Evolutionary conservation across 2,797 vertebrate species (phyloP).

Genomic region (Rachycentron canadum): DNA sequence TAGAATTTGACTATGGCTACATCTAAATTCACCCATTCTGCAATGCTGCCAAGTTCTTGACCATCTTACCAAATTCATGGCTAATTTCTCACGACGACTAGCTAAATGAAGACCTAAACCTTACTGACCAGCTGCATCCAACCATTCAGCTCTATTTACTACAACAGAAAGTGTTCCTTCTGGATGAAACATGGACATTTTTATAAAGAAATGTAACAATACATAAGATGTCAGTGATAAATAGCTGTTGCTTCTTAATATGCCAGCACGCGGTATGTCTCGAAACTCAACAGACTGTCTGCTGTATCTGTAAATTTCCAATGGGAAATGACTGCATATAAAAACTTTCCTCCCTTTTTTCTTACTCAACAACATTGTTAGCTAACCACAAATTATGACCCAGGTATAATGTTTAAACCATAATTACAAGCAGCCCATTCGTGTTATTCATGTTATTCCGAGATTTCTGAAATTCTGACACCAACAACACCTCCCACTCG

Average conservation of each 20-base stretch:
- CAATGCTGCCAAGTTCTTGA: neutral
- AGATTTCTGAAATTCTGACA: too few species aligned
- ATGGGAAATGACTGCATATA: too few species aligned
- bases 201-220: too few species aligned
- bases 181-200: too few species aligned
- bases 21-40: neutral
- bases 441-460: neutral
- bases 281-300: too few species aligned
- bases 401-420: too few species aligned
- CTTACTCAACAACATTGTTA: neutral
- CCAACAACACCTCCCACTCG: neutral
- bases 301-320: too few species aligned
- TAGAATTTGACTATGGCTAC: neutral
- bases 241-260: too few species aligned
- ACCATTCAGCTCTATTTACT: too few species aligned
- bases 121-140: neutral
- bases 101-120: too few species aligned
- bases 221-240: neutral
- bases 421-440: neutral
- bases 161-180: neutral
- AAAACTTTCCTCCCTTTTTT: neutral
- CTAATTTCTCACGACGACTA: neutral
- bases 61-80: neutral
- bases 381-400: neutral
- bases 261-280: too few species aligned